Evolutionary conservation across 1,140 invertebrate species (phyloP), one percentile per base, ranked within the genome.

Genomic region (Drosophila takahashii): DNA sequence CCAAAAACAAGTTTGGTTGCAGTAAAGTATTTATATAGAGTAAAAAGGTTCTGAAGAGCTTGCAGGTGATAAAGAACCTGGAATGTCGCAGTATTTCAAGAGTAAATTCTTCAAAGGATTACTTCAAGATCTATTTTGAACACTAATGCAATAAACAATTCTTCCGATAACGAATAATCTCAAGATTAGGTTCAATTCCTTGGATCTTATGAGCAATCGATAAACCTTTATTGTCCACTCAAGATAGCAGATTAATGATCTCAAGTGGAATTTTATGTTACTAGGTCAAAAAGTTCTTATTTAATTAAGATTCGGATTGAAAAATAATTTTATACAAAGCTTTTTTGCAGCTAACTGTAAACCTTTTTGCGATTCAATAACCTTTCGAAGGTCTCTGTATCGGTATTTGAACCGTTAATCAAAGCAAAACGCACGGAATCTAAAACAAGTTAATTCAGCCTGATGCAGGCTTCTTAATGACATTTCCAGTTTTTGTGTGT

Each of bases 391-490:
- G 71, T 42, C 29, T 74, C 29, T 53, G 69, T 41, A 26, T 56
- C 26, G 50, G 45, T n/a, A 47, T 71, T 60, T 72, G 32, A 72
- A 59, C 48, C 37, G 42, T 59, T 72, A 59, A 62, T 44, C 47
- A 37, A 62, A 48, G 16, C 41, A 36, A 39, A 62, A 34, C 42
- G 37, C 51, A 50, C 36, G 56, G 42, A 16, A 65, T 75, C 52
- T 41, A 60, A 70, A 74, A 75, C 69, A 45, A 65, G 70, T 57
- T 70, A 47, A 70, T 65, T 75, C 32, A 54, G 34, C 70, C 69
- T 56, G 48, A 34, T 70, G 66, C 66, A 70, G 39, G 62, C 62
- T 70, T 54, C 66, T 48, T 70, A 70, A 70, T 70, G 67, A 70
- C 51, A 44, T 57, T 70, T 57, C 66, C 64, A 70, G 66, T 70